Conservation (phyloP, 2,797 vertebrate genomes). For the Tolypeutes matacus region DNA sequence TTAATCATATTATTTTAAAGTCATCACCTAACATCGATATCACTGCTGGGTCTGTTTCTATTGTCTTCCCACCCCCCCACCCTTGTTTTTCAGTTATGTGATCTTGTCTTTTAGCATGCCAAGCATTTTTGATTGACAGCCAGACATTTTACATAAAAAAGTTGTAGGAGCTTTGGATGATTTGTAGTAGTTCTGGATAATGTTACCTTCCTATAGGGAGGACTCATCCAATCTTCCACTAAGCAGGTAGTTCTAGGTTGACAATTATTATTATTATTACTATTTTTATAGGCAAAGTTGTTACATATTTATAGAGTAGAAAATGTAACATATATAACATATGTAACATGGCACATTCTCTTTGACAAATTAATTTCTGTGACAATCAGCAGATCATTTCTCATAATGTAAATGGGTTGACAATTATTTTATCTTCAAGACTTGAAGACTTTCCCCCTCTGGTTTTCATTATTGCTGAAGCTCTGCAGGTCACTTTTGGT, state of each 20-base stretch:
- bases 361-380: too few species aligned
- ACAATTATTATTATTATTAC: too few species aligned
- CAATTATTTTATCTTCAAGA: neutral
- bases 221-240: neutral
- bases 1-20: neutral
- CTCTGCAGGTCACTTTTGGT: neutral
- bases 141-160: neutral
- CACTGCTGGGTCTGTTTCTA: neutral
- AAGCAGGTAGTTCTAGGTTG: neutral
- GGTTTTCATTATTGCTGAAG: neutral
- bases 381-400: too few species aligned
- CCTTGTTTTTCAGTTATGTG: neutral
- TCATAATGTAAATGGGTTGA: too few species aligned
- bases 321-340: too few species aligned
- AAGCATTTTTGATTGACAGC: neutral
- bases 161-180: neutral
- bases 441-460: neutral
- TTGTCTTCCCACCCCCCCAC: neutral
- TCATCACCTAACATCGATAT: neutral
- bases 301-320: too few species aligned
- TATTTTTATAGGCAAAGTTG: too few species aligned
- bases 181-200: neutral
- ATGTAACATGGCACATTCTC: too few species aligned
- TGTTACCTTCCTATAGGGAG: neutral
- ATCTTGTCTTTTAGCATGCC: neutral